Percentiles rank a stretch among this genome's conserved stretches.
phyloP scores from a whole-genome alignment of 2,888 invertebrate genomes.

The Minunthozetes semirufus region DNA sequence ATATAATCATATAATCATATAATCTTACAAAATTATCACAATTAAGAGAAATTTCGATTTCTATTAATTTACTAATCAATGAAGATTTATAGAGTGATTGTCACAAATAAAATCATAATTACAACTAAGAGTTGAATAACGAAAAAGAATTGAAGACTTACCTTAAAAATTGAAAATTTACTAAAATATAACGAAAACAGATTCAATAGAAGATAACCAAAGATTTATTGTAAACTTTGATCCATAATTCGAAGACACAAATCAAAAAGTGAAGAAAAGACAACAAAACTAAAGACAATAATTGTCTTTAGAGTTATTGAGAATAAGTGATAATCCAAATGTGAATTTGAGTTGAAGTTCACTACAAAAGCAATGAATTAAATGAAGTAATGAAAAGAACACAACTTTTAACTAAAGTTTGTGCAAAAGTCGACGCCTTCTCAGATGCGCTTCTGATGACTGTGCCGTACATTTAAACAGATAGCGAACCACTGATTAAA shows the following conservation, averaged over 20 bases:
- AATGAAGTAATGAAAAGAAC: not conserved
- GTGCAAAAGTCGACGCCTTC: not conserved
- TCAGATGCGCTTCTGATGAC: conserved; percentile 11
- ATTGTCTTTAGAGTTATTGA: not conserved
- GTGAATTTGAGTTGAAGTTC: not conserved
- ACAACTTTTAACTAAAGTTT: conserved; percentile 20
- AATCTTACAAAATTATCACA: too few relatives aligned
- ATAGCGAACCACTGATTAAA: conserved; percentile 2
- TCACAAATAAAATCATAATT: too few relatives aligned
- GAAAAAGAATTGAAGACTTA: too few relatives aligned
- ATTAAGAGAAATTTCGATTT: too few relatives aligned
- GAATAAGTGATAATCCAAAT: not conserved
- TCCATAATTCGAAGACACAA: not conserved
- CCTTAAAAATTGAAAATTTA: too few relatives aligned
- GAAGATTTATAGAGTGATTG: too few relatives aligned
- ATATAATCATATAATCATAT: too few relatives aligned
- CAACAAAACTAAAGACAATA: not conserved
- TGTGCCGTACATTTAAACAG: not conserved
- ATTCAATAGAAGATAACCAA: too few relatives aligned
- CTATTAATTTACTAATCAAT: too few relatives aligned
- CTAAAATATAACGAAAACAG: too few relatives aligned
- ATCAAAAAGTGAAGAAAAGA: not conserved
- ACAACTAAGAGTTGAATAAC: too few relatives aligned
- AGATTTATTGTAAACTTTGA: not conserved
- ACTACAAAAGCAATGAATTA: not conserved